Percentiles rank a stretch among this genome's conserved stretches.
These are phyloP conservation scores for Minunthozetes semirufus DNA, from an alignment of 2,888 invertebrate species.

Conservation along the genomic window DNA sequence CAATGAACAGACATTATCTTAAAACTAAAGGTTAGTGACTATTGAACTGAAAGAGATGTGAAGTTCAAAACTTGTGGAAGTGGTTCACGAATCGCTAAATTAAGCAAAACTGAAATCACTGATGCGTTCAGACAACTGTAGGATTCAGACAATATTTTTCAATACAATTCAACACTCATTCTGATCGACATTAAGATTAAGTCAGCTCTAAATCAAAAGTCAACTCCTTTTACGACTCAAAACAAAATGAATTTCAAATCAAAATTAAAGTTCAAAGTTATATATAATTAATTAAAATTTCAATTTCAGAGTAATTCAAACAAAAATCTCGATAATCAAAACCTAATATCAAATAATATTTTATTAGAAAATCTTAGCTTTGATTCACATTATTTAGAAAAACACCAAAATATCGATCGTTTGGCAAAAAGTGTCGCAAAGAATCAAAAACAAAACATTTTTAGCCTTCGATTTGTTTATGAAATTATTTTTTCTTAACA, in stretches of 20 bases:
- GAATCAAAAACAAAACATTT: not conserved
- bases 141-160: not conserved
- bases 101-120: constrained; percentile 10
- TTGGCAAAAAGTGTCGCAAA: not conserved
- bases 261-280: not conserved
- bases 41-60: constrained; percentile 11
- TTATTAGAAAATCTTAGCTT: too few relatives aligned
- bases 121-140: constrained; percentile 4
- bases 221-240: not conserved
- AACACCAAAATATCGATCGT: not conserved
- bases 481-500: not conserved
- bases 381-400: too few relatives aligned
- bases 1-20: not conserved
- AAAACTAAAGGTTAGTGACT: constrained; percentile 10
- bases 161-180: too few relatives aligned
- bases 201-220: not conserved
- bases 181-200: not conserved
- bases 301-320: too few relatives aligned
- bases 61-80: constrained; percentile 5
- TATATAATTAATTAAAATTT: too few relatives aligned
- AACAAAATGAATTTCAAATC: not conserved
- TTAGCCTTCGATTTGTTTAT: constrained; percentile 15
- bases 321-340: too few relatives aligned
- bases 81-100: constrained; percentile 22
- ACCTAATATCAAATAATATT: too few relatives aligned